phyloP scores from a whole-genome alignment of 2,888 invertebrate genomes.

The Mylabris sibirica region DNA sequence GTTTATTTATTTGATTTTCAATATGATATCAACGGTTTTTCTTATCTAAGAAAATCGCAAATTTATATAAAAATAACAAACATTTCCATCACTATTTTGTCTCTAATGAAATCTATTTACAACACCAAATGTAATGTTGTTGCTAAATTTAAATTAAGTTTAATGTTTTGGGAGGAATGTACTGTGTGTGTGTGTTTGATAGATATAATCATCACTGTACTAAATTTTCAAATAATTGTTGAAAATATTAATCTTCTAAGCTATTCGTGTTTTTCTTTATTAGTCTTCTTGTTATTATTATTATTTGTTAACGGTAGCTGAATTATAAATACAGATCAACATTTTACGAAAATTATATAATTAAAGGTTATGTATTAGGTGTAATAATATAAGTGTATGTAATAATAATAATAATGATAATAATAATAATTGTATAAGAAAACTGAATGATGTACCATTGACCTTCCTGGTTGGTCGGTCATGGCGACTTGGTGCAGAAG shows the following conservation, averaged over 20 bases:
- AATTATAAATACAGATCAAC: neutral
- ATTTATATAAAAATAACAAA: neutral
- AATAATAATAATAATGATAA: slow-evolving; percentile 13
- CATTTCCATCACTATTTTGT: neutral
- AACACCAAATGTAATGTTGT: neutral
- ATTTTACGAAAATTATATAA: slow-evolving; percentile 34
- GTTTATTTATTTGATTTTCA: neutral
- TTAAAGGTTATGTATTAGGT: slow-evolving; percentile 20
- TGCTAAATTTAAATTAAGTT: slow-evolving; percentile 8
- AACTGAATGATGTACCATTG: slow-evolving; percentile 31
- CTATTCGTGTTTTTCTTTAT: neutral
- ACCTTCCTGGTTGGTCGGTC: slow-evolving; percentile 40
- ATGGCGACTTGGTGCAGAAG: slow-evolving; percentile 33
- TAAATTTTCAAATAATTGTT: slow-evolving; percentile 5
- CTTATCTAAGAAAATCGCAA: neutral
- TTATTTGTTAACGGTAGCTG: slow-evolving; percentile 1
- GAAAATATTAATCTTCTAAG: neutral
- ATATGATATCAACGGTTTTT: neutral
- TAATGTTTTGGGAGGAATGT: slow-evolving; percentile 5
- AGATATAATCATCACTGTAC: slow-evolving; percentile 4
- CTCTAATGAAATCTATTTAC: neutral
- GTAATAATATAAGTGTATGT: slow-evolving; percentile 28
- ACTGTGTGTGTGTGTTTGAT: neutral
- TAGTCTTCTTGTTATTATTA: neutral
- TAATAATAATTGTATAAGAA: too few species aligned